Base-by-base conservation (phyloP, 2,113 vertebrate genomes). In the Heteronetta atricapilla region DNA sequence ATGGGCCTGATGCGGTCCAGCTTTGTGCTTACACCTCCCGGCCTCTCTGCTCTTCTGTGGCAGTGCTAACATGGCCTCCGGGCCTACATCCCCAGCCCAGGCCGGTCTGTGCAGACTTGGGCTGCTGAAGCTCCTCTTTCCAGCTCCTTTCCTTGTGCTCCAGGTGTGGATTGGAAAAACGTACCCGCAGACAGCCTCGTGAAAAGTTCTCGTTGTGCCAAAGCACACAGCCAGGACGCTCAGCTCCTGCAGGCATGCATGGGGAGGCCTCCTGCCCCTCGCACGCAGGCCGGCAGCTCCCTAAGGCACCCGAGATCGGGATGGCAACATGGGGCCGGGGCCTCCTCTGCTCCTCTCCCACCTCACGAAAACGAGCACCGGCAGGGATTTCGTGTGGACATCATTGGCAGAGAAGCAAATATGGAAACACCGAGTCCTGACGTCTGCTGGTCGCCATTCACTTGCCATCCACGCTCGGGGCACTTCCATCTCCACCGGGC, bases 271-370 rank as follows among this genome's bases (percentile, higher is more conserved):
- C 91, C 50, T 76, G 50, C 82, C 40, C 82, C 53, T 74, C 25
- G 0, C 36, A 2, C 87, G 84, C 89, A 94, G 78, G 95, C 55
- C 48, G 56, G 90, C 63, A 89, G 78, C 63, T 93, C 94, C 87
- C 76, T 95, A 95, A 90, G 89, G 94, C 89, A 91, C 86, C 93
- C 70, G 0, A 89, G 74, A 90, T 23, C 11, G 48, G 48, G 48
- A 50, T 50, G 48, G 48, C 48, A 50, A 12, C 12, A 11, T 22
- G 22, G 48, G 48, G 48, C 13, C 11, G 6, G 48, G 48, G 48
- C 48, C 82, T 80, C 78, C 81, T 76, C 1, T 1, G 38, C 84
- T 90, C n/a, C 72, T 74, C 38, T 52, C 82, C 46, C 33, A 31
- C 42, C 5, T 59, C 59, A 72, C 55, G 17, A 2, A 78, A 67